Conservation (phyloP, 1,140 invertebrate genomes). For the Pseudobourletiella spinata region DNA sequence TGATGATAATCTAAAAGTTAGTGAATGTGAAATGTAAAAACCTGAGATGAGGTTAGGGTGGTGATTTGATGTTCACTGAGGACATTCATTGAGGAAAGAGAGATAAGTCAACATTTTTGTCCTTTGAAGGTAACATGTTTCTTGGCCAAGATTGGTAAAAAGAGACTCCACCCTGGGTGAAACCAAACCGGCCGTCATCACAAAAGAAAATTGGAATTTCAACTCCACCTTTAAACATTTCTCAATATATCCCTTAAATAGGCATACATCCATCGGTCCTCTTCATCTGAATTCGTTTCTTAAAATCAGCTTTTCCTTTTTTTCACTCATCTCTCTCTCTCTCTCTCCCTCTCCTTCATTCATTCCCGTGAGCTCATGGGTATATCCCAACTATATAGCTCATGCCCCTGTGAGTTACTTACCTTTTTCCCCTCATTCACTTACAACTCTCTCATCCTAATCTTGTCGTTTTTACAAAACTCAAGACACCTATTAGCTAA, state of each 20-base stretch:
- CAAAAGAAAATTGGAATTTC: constrained; percentile 34
- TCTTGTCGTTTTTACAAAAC: too few relatives aligned
- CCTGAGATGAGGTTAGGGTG: constrained; percentile 16
- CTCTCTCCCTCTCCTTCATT: neutral
- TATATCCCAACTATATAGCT: too few relatives aligned
- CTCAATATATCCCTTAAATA: constrained; percentile 34
- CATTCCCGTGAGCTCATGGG: too few relatives aligned
- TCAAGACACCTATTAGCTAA: too few relatives aligned
- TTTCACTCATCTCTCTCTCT: neutral
- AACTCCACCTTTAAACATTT: constrained; percentile 34
- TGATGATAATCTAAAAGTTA: neutral
- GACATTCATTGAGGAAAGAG: constrained; percentile 30
- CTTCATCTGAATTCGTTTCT: constrained; percentile 16
- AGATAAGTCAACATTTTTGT: constrained; percentile 30
- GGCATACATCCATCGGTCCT: constrained; percentile 14
- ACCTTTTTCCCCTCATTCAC: neutral
- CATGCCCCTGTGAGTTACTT: too few relatives aligned
- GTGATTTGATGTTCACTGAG: constrained; percentile 24
- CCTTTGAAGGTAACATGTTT: constrained; percentile 30
- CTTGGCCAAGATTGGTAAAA: constrained; percentile 18
- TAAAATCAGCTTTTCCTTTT: neutral
- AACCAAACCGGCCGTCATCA: constrained; percentile 31
- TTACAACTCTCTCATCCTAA: neutral
- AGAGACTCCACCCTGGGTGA: constrained; percentile 32
- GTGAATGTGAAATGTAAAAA: neutral